Base-by-base conservation (phyloP, 2,113 vertebrate genomes). In the Numida meleagris region DNA sequence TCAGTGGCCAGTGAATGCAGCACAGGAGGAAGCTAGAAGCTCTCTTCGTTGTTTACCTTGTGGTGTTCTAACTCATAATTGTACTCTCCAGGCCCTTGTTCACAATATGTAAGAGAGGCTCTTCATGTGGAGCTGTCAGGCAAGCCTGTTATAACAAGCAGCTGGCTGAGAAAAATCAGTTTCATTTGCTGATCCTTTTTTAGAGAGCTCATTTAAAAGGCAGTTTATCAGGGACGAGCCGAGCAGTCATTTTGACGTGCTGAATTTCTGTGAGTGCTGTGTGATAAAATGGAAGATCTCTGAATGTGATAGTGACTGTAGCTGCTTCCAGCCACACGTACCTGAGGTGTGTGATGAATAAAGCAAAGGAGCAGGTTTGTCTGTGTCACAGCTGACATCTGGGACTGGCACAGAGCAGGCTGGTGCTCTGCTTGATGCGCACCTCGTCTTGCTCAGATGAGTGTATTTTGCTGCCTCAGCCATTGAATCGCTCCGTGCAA, bases 101-200 rank as follows among this genome's bases (percentile, higher is more conserved):
- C 51, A 34, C 82, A 88, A 43, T 81, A 78, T 91, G 63, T 90
- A 78, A 89, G 89, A 90, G 91, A 85, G 65, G 78, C 94, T 95
- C 48, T 95, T 94, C 88, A 86, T 86, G 94, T 91, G 86, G 87
- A 95, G 91, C 91, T 95, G 91, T 91, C 93, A 96, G 80, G 90
- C 73, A 82, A 95, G 85, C 82, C 94, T 89, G 84, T 87, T 92
- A 20, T 63, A 85, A 91, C 84, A 94, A 94, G 94, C 50, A 94
- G 68, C 79, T 96, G 88, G 55, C 75, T 90, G 91, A 91, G 86
- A 93, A 95, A 74, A 93, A 65, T 51, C 82, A 91, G 68, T 61
- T 93, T 95, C 38, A 24, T 96, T 95, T 95, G 85, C 77, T 51
- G 72, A 48, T 77, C 73, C 76, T 81, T 95, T 95, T 94, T 78